These are phyloP conservation scores for Hylomyscus alleni DNA, from an alignment of 2,797 vertebrate species.

Conservation along the genomic window DNA sequence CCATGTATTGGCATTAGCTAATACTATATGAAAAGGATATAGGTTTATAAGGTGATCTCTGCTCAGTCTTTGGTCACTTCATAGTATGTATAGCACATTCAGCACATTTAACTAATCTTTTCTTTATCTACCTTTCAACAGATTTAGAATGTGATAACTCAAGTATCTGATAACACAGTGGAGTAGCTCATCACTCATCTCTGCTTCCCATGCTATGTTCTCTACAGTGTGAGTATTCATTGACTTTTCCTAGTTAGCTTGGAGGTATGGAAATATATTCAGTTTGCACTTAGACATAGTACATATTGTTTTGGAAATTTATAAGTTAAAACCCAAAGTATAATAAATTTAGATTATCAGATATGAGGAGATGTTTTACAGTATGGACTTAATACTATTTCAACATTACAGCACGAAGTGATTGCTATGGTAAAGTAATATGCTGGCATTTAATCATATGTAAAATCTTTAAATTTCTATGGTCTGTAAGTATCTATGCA, in stretches of 20 bases:
- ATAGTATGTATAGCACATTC: background rate
- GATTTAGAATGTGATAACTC: slow-evolving; percentile 78
- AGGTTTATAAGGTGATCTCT: slow-evolving; percentile 59
- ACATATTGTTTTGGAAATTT: background rate
- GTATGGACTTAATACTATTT: slow-evolving; percentile 26
- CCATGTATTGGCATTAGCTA: slow-evolving; percentile 23
- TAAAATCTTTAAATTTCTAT: slow-evolving; percentile 9
- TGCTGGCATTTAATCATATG: background rate
- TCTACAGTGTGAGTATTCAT: slow-evolving; percentile 68
- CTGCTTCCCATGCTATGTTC: slow-evolving; percentile 74
- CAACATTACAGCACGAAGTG: background rate
- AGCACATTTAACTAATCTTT: slow-evolving; percentile 68
- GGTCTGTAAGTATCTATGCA: background rate
- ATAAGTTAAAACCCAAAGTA: slow-evolving; percentile 30
- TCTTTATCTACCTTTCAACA: slow-evolving; percentile 65
- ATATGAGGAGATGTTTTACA: background rate
- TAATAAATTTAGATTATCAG: background rate
- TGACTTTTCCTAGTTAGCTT: slow-evolving; percentile 42
- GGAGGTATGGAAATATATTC: slow-evolving; percentile 34
- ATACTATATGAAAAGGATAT: slow-evolving; percentile 5
- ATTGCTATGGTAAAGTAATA: background rate
- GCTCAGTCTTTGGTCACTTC: slow-evolving; percentile 67
- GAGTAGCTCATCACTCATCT: slow-evolving; percentile 69
- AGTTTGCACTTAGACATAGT: background rate
- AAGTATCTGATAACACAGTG: slow-evolving; percentile 69